Evolutionary conservation across 2,888 invertebrate species (phyloP), one percentile per base, ranked within the genome.

Genomic region (Phania funesta): DNA sequence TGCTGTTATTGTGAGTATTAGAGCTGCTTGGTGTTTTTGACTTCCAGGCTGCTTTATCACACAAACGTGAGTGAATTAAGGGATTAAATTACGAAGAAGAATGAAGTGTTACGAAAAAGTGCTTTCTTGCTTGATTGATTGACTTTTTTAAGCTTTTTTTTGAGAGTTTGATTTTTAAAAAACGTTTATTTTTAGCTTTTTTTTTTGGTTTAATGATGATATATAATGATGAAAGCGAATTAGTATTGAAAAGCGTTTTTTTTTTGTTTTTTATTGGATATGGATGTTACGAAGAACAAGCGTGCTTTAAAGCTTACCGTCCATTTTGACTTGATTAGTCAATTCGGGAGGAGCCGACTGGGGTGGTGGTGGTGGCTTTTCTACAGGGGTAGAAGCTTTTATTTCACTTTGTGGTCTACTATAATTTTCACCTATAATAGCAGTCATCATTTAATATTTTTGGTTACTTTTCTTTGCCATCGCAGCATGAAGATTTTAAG

Each of bases 391-490:
- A 92, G 94, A 94, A 84, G 94, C 95, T 92, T 96, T 96, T 89
- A 96, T 95, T 93, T 96, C 96, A 92, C 96, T 96, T 92, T 96
- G 96, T 90, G 96, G 96, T 92, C 96, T 94, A 91, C 95, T 95
- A 91, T 94, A 93, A 91, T 93, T 93, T 91, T 96, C 96, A 92
- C 95, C 95, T 95, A 91, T 90, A 79, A 79, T 64, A 18, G 44
- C 29, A n/a, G 1, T 13, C 13, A 22, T 22, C 3, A n/a, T 18
- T 65, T 24, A 35, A 48, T 16, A 44, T 16, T 16, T 1, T 44
- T 44, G 5, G 13, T 16, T 13, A 29, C 11, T 22, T 32, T 26
- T 26, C 26, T 26, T 26, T 26, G 26, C 3, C 3, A 26, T 8
- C 4, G 4, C 2, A n/a, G 3, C 8, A 7, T 44, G 5, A 26